Evolutionary conservation across 1,140 invertebrate species (phyloP), one percentile per base, ranked within the genome.

Genomic region (Batillaria attramentaria): DNA sequence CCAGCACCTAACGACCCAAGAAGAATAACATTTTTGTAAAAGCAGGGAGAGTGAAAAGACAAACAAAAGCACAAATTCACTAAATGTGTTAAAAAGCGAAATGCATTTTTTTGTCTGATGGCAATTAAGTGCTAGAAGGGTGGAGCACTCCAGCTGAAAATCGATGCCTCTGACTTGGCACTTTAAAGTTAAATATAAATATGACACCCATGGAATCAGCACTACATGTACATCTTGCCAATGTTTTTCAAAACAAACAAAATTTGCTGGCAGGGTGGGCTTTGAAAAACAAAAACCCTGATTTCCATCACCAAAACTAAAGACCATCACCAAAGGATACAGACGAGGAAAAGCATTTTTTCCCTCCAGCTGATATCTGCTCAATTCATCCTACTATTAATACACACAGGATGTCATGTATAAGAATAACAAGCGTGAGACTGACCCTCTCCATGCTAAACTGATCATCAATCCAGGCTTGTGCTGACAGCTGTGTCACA

Each of bases 381-480:
- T 50, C 10, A 24, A 50, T 13, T 50, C 46, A 13, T 50, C 10
- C 24, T 24, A 50, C 24, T 50, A 50, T 10, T 50, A 24, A 50
- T 50, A 50, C n/a, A n/a, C n/a, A n/a, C n/a, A n/a, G n/a, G n/a
- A n/a, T n/a, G n/a, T n/a, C n/a, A n/a, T n/a, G n/a, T n/a, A n/a
- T n/a, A n/a, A n/a, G n/a, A n/a, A n/a, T n/a, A n/a, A n/a, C n/a
- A n/a, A n/a, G n/a, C n/a, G n/a, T n/a, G n/a, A n/a, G n/a, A n/a
- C n/a, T n/a, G n/a, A 82, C 81, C 75, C 65, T 79, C 31, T 54
- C 16, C 35, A 76, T 35, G 46, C 75, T 66, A 54, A 83, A 75
- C 20, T 80, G 18, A 35, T 69, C 70, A 50, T 81, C 60, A 28
- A 74, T 57, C 82, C 82, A 83, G 42, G 77, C 50, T 16, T 79